A percentile compares a stretch with the other conserved stretches of the same genome.
Conservation (phyloP, 2,888 invertebrate species). For the Acanthoscelides obtectus region DNA sequence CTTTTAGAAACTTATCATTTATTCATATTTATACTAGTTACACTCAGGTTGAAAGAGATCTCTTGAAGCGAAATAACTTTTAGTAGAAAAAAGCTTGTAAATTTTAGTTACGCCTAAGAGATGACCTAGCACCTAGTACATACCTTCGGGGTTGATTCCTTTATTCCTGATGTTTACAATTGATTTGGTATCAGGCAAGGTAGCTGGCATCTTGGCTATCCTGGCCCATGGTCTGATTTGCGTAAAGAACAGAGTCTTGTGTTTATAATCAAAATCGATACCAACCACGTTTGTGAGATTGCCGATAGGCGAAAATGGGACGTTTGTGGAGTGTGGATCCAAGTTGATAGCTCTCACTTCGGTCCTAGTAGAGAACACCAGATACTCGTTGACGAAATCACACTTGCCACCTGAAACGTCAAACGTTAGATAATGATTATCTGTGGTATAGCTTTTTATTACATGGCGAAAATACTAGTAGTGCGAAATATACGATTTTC, state of each 20-base stretch:
- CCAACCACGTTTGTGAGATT: slow-evolving; percentile 92
- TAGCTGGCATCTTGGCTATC: slow-evolving; percentile 76
- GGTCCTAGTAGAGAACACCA: slow-evolving; percentile 91
- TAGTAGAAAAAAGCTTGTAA: no score
- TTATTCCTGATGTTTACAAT: slow-evolving; percentile 67
- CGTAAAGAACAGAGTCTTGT: slow-evolving; percentile 84
- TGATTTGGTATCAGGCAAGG: slow-evolving; percentile 58
- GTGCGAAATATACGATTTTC: no score
- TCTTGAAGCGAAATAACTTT: no score
- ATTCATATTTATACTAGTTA: no score
- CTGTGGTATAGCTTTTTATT: no score
- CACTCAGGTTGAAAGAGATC: no score
- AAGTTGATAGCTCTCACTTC: slow-evolving; percentile 89
- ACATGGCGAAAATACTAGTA: no score
- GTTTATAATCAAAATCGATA: slow-evolving; percentile 89
- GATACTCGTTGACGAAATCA: slow-evolving; percentile 78
- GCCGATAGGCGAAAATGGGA: slow-evolving; percentile 80
- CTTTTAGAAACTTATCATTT: no score
- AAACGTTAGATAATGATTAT: no score
- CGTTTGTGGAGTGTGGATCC: slow-evolving; percentile 73
- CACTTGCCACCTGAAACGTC: slow-evolving; percentile 58
- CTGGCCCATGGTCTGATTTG: slow-evolving; percentile 89
- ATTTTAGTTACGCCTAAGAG: no score
- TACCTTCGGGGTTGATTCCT: slow-evolving; percentile 85
- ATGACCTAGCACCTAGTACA: not conserved